Evolutionary conservation across 2,888 invertebrate species (phyloP).

Genomic region (Drosophila dives): DNA sequence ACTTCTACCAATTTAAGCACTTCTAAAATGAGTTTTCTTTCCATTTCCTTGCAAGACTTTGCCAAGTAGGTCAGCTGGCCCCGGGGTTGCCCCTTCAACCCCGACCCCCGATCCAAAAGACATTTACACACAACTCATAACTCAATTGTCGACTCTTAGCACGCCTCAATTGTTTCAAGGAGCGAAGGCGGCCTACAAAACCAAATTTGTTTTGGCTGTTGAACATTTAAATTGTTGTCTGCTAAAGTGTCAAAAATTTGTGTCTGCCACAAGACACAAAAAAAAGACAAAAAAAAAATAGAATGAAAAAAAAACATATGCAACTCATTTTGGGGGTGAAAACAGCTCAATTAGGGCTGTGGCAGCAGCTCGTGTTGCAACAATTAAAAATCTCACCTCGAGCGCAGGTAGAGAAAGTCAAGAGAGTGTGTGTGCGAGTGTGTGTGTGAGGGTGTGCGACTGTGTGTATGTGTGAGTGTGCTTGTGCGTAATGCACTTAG

Average conservation of each 20-base stretch:
- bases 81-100: neutral
- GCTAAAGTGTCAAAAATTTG: slow-evolving; percentile 69
- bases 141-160: slow-evolving; percentile 58
- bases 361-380: slow-evolving; percentile 43
- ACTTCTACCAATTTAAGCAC: slow-evolving; percentile 15
- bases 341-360: slow-evolving; percentile 68
- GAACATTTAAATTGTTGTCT: slow-evolving; percentile 51
- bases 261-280: slow-evolving; percentile 42
- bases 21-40: slow-evolving; percentile 22
- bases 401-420: slow-evolving; percentile 25
- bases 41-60: neutral
- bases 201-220: slow-evolving; percentile 32
- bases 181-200: neutral
- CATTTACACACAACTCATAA: slow-evolving; percentile 58
- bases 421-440: slow-evolving; percentile 8
- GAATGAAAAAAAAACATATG: slow-evolving; percentile 29
- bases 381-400: slow-evolving; percentile 71
- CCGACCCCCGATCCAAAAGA: slow-evolving; percentile 11
- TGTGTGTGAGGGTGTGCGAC: neutral
- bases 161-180: slow-evolving; percentile 62
- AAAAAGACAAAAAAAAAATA: neutral
- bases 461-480: slow-evolving; percentile 14
- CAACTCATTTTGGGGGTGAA: slow-evolving; percentile 38
- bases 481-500: slow-evolving; percentile 63
- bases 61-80: slow-evolving; percentile 37